A percentile compares a stretch with the other conserved stretches of the same genome.
Conservation (phyloP, 2,797 vertebrate species). For the Scleropages formosus region DNA sequence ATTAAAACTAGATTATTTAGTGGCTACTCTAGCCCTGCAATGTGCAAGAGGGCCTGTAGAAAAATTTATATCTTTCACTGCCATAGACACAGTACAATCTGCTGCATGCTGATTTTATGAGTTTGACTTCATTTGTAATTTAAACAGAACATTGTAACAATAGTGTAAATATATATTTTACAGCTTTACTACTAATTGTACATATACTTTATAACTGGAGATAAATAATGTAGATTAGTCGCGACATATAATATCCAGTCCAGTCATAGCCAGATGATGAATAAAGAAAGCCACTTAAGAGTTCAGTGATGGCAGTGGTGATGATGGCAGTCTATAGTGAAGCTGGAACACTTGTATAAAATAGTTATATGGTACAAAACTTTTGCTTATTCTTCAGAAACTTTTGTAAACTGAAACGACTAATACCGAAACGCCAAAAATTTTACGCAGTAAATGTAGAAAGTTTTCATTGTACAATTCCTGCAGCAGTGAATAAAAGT, state of each 20-base stretch:
- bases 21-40: neutral
- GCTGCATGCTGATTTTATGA: neutral
- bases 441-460: no score
- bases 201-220: neutral
- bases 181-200: neutral
- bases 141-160: neutral
- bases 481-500: no score
- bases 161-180: neutral
- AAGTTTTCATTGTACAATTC: no score
- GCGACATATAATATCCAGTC: neutral
- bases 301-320: neutral
- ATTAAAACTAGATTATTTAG: neutral
- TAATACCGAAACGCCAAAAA: neutral
- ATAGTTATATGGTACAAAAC: neutral
- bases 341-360: neutral
- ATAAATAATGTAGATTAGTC: neutral
- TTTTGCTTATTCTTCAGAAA: neutral
- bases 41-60: neutral
- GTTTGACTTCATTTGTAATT: neutral
- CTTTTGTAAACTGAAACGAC: neutral
- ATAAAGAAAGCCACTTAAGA: neutral
- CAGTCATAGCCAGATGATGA: neutral
- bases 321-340: neutral
- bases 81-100: neutral
- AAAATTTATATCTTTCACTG: neutral